phyloP scores from a whole-genome alignment of 1,140 invertebrate species.

The Lordiphosa clarofinis region DNA sequence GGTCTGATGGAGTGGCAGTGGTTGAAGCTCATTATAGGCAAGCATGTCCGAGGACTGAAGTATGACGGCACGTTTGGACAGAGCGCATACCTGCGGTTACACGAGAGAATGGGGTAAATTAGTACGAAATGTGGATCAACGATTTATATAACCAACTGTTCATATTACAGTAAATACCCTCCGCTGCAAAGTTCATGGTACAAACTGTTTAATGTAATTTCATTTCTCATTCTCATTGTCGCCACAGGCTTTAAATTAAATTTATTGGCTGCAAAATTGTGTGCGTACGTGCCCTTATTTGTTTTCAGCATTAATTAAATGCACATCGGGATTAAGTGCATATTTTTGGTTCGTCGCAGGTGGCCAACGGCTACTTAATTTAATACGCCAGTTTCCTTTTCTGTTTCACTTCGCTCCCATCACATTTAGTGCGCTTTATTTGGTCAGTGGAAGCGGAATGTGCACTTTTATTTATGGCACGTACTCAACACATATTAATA shows the following conservation, averaged over 20 bases:
- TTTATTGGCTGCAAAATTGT: conserved; percentile 57
- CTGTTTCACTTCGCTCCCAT: neutral
- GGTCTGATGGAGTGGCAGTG: conserved; percentile 43
- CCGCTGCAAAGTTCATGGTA: conserved; percentile 10
- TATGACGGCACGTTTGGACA: conserved; percentile 83
- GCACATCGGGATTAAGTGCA: conserved; percentile 60
- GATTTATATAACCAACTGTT: too few relatives aligned
- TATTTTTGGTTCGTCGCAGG: conserved; percentile 42
- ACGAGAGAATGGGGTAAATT: conserved; percentile 24
- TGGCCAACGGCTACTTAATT: conserved; percentile 19
- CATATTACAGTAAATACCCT: neutral
- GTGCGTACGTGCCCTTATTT: conserved; percentile 41
- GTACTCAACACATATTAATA: conserved; percentile 53
- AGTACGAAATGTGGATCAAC: conserved; percentile 5
- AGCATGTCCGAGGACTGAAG: conserved; percentile 74
- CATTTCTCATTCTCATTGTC: conserved; percentile 37
- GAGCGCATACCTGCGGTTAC: conserved; percentile 84
- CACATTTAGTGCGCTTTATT: conserved; percentile 29
- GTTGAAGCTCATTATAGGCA: conserved; percentile 67
- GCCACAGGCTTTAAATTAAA: conserved; percentile 46
- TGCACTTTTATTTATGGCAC: conserved; percentile 45
- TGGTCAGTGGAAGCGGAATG: conserved; percentile 33
- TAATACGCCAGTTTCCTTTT: conserved; percentile 10
- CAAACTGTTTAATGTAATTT: conserved; percentile 40
- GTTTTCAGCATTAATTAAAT: conserved; percentile 67